Evolutionary conservation across 2,113 vertebrate genomes (phyloP), one percentile per base, ranked within the genome.

Genomic region (Cacatua alba): DNA sequence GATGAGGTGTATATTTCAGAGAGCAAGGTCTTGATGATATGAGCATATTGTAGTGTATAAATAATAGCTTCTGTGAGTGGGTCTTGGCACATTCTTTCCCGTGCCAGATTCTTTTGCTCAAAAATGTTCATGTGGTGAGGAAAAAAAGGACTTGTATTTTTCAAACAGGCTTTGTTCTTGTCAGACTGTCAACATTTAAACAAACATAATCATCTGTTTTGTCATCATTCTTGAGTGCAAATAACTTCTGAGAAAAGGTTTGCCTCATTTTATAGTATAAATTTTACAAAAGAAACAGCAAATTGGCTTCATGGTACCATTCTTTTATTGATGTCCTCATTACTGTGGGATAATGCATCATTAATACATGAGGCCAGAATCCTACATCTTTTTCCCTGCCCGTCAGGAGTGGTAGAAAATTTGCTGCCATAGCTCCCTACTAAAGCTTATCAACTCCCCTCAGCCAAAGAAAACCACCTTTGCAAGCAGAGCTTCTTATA

Each of bases 11-110:
- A 72, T 85, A 87, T 96, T 96, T 94, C 95, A 95, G 92, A 83
- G 94, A 92, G 87, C 94, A 83, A 86, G 92, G 85, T 95, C 94
- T 94, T 94, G 94, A 92, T 88, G 82, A 93, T 97, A 95, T 81
- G 68, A 95, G 37, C 89, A 92, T 90, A 96, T 97, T 95, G 86
- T 89, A 91, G 62, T 75, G 60, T 82, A 93, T 94, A 94, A 96
- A 96, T 96, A 95, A 95, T 95, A 95, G 70, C 86, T 96, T 94
- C 76, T 93, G 52, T 81, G 93, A 92, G 39, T 31, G 37, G 55
- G 29, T 82, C 70, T 96, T 90, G 86, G 68, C 89, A 91, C 72
- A 84, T 94, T 94, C 51, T 92, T 92, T 90, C 62, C 35, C 33
- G 39, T 71, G 75, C 91, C 82, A 95, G 69, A 92, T 91, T 93